Percentiles rank a stretch among this genome's conserved stretches.
Evolutionary conservation across 2,113 vertebrate genomes (phyloP).

Genomic region (Aviceda subcristata): DNA sequence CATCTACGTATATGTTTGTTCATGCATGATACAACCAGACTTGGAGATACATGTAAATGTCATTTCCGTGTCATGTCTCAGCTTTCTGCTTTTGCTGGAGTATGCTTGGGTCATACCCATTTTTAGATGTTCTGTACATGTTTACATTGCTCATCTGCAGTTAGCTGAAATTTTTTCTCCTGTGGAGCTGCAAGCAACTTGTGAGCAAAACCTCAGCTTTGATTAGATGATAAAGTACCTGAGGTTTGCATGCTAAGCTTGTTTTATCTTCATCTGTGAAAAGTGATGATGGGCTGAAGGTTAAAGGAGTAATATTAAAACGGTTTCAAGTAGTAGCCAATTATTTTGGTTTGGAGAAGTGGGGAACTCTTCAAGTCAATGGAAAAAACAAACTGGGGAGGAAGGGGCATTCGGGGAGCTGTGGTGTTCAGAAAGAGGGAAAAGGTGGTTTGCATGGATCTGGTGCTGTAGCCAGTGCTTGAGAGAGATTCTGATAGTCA

Average conservation of each 20-base stretch:
- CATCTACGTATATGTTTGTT: neutral
- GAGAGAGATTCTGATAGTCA: neutral
- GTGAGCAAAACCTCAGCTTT: neutral
- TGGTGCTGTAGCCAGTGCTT: neutral
- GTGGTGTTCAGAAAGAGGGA: neutral
- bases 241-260: neutral
- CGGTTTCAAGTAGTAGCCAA: neutral
- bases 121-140: too few relatives aligned
- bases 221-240: neutral
- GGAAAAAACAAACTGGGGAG: neutral
- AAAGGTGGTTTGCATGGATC: neutral
- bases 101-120: neutral
- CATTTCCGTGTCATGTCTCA: neutral
- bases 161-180: neutral
- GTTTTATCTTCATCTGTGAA: neutral
- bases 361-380: neutral
- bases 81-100: neutral
- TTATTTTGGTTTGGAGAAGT: neutral
- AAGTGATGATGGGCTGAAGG: neutral
- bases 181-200: neutral
- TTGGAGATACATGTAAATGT: neutral
- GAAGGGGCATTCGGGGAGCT: neutral
- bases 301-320: neutral
- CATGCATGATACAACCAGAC: neutral
- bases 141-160: too few relatives aligned